Percentiles rank a stretch among this genome's conserved stretches.
Conservation (phyloP, 2,797 vertebrate species). For the Dryobates pubescens region DNA sequence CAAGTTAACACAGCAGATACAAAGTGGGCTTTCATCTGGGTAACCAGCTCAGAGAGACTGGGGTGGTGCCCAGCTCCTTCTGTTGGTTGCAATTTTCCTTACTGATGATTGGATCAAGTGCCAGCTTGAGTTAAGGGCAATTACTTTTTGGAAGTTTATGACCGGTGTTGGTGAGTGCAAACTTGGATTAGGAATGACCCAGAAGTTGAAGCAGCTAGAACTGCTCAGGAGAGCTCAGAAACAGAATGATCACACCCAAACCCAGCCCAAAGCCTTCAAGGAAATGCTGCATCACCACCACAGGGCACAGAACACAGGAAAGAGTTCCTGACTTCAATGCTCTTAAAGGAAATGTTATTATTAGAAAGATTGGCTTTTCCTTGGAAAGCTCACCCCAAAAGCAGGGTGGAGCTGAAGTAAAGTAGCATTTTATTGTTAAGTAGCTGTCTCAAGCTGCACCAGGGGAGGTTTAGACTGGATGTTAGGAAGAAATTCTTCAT, state of each 20-base stretch:
- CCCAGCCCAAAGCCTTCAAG: not conserved
- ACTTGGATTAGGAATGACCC: not conserved
- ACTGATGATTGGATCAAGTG: not conserved
- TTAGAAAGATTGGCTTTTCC: constrained; percentile 7
- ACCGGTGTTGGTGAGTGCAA: not conserved
- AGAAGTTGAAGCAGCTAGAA: not conserved
- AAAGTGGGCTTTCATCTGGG: not conserved
- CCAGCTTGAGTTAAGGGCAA: not conserved
- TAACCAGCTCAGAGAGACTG: not conserved
- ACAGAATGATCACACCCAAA: not conserved
- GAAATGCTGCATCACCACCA: not conserved
- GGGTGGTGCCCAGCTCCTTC: not conserved
- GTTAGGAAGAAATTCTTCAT: no score
- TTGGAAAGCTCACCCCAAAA: constrained; percentile 24
- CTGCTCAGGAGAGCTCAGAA: not conserved
- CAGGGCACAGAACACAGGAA: not conserved
- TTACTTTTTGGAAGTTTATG: not conserved
- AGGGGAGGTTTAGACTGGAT: no score
- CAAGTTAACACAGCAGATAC: not conserved
- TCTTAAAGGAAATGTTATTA: constrained; percentile 24
- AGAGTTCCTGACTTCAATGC: not conserved
- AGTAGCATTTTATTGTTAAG: constrained; percentile 56
- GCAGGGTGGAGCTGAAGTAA: not conserved
- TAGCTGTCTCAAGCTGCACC: not conserved
- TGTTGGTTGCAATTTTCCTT: not conserved